phyloP scores from a whole-genome alignment of 2,888 invertebrate genomes.

The Lasioglossum pauxillum region DNA sequence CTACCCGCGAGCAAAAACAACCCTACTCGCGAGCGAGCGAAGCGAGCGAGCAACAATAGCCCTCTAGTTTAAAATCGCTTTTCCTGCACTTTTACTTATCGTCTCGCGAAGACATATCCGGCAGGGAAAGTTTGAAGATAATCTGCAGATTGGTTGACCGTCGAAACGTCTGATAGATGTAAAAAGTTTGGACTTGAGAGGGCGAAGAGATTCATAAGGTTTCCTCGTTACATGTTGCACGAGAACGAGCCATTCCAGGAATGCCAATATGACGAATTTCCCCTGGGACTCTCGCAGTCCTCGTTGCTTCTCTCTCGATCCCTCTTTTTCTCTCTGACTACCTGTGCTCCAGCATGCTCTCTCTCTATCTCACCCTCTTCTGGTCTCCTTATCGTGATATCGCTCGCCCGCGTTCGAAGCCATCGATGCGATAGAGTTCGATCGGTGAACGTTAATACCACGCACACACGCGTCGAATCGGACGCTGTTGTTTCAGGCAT shows the following conservation, averaged over 20 bases:
- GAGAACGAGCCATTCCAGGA: conserved; percentile 55
- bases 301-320: background rate
- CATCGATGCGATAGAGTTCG: conserved; percentile 55
- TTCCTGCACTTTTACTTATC: background rate
- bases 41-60: too few relatives aligned
- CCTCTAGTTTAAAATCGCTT: too few relatives aligned
- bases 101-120: background rate
- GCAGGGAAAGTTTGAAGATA: background rate
- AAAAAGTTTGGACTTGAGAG: background rate
- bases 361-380: background rate
- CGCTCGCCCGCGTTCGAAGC: conserved; percentile 20
- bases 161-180: conserved; percentile 1
- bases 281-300: conserved; percentile 57
- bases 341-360: background rate
- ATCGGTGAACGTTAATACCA: conserved; percentile 64
- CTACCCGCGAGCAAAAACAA: too few relatives aligned
- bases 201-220: conserved; percentile 8
- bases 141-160: conserved; percentile 13
- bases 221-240: conserved; percentile 37
- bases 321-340: background rate
- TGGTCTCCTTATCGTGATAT: background rate
- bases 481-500: conserved; percentile 57
- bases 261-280: conserved; percentile 78
- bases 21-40: too few relatives aligned
- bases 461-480: conserved; percentile 51